Evolutionary conservation across 1,140 invertebrate species (phyloP).

Genomic region (Drosophila rhopaloa): DNA sequence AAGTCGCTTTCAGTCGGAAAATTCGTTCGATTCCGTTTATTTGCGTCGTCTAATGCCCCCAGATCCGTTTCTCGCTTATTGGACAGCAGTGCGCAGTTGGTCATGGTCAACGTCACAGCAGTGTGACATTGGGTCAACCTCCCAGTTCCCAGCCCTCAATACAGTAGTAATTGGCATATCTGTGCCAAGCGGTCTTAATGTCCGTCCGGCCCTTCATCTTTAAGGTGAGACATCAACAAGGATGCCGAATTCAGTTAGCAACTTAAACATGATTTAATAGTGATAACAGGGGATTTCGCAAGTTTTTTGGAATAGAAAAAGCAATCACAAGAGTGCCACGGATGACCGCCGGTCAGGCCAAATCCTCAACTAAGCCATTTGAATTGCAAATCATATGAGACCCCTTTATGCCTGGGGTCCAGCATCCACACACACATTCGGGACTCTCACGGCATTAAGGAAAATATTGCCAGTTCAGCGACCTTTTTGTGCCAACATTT

Average conservation of each 20-base stretch:
- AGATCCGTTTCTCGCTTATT: conserved; percentile 33
- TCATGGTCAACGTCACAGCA: conserved; percentile 23
- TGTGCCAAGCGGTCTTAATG: conserved; percentile 47
- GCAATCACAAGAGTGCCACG: conserved; percentile 37
- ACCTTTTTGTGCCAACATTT: conserved; percentile 54
- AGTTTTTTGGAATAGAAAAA: conserved; percentile 20
- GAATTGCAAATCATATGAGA: conserved; percentile 60
- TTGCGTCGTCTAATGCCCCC: conserved; percentile 28
- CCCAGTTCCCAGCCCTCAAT: conserved; percentile 22
- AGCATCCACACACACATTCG: conserved; percentile 1
- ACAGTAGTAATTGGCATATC: conserved; percentile 73
- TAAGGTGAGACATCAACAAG: conserved; percentile 36
- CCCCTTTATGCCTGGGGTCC: conserved; percentile 27
- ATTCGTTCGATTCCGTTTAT: conserved; percentile 31
- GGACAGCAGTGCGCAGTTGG: conserved; percentile 44
- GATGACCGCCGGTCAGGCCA: conserved; percentile 40
- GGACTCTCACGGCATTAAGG: conserved; percentile 11
- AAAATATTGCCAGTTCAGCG: conserved; percentile 48
- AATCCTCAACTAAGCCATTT: conserved; percentile 60
- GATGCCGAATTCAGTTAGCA: not conserved
- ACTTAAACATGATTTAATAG: conserved; percentile 38
- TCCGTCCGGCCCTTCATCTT: conserved; percentile 25
- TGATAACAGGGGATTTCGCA: conserved; percentile 32
- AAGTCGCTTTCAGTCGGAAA: conserved; percentile 12
- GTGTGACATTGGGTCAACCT: conserved; percentile 35